These are phyloP conservation scores for Cosmorhoe ocellata DNA, from an alignment of 2,888 invertebrate genomes.

Conservation along the genomic window DNA sequence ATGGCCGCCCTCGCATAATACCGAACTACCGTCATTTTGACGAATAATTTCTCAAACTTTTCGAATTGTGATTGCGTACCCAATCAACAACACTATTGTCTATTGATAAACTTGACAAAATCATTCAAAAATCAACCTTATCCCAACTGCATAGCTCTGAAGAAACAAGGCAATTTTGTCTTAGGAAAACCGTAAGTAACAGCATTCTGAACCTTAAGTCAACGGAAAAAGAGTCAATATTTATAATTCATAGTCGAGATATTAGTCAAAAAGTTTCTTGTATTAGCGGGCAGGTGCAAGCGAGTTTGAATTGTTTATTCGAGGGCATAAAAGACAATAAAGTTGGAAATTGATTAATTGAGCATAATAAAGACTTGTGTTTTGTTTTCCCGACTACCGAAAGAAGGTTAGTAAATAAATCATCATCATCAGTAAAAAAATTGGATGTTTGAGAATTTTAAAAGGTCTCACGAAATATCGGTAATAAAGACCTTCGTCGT, in stretches of 20 bases:
- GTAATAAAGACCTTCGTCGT: too few species aligned
- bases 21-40: constrained; percentile 62
- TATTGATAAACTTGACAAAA: constrained; percentile 1
- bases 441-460: too few species aligned
- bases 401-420: too few species aligned
- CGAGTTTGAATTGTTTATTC: neutral
- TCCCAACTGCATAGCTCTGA: neutral
- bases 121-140: constrained; percentile 4
- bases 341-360: constrained; percentile 10
- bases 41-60: constrained; percentile 73
- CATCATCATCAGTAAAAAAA: too few species aligned
- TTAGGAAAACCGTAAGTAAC: neutral
- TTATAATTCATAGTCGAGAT: too few species aligned
- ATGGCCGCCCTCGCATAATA: constrained; percentile 11
- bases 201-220: constrained; percentile 20
- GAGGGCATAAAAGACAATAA: constrained; percentile 3
- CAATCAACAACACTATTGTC: constrained; percentile 56
- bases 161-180: neutral
- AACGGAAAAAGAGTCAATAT: constrained; percentile 5
- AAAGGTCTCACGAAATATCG: too few species aligned
- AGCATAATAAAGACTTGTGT: constrained; percentile 16
- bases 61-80: constrained; percentile 72
- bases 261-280: neutral
- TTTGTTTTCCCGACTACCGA: constrained; percentile 11
- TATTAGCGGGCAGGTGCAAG: neutral